Base-by-base conservation (phyloP, 2,113 vertebrate species). In the Gambusia holbrooki region DNA sequence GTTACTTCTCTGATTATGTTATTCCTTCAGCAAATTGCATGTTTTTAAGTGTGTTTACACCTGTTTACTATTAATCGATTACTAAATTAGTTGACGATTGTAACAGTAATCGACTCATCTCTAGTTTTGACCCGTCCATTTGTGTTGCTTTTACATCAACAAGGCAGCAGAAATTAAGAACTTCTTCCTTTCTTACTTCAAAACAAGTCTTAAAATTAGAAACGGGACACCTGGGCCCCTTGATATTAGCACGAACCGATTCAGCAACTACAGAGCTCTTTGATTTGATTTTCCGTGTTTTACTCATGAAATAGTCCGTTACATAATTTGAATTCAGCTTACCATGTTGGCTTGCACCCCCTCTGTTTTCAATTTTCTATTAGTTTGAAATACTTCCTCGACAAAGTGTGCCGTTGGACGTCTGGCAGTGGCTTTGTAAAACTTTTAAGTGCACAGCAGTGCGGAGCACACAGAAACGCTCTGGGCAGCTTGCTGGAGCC, bases 401-500 rank as follows among this genome's bases (percentile, higher is more conserved):
- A 8, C 51, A 58, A 58, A 25, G 51, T 19, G 45, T 48, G 45
- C 22, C 22, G 3, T 25, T 58, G 2, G 25, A 58, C 10, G 25
- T 58, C 22, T 58, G 51, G 22, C 25, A 3, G 6, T 54, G 51
- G 9, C 51, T 54, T 25, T 58, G 51, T 25, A 58, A 58, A 58
- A 58, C 51, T n/a, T 58, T 9, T 10, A n/a, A 58, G 25, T 58
- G 51, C 25, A 10, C 51, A 58, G 7, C 22, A n/a, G 25, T 64
- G n/a, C 42, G 74, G 79, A 73, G 45, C 37, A 32, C 62, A 62
- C 22, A 84, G 13, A 42, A 40, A 15, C n/a, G 61, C 28, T 28
- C n/a, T 42, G 33, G 8, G 51, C 51, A 58, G 22, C 51, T n/a
- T 58, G 51, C 51, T n/a, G 17, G 51, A 25, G 51, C n/a, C 51